phyloP scores from a whole-genome alignment of 1,140 invertebrate species.

The Monomorium pharaonis region DNA sequence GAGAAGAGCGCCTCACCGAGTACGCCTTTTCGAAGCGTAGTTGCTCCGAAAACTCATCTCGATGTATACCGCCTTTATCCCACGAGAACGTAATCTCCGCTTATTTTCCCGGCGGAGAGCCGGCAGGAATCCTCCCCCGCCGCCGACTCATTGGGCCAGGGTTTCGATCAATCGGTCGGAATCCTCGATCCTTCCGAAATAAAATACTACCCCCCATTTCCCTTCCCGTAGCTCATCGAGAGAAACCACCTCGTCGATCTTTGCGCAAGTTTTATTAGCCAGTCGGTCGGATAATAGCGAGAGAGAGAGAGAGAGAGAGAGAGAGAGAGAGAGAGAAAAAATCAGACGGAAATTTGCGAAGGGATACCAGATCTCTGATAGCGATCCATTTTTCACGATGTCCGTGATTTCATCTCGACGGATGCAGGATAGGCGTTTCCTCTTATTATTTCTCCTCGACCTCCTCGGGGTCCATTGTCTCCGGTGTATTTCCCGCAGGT shows the following conservation, averaged over 20 bases:
- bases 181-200: constrained; percentile 17
- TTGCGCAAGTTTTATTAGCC: constrained; percentile 35
- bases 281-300: neutral
- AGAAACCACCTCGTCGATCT: neutral
- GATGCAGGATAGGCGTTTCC: neutral
- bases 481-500: constrained; percentile 15
- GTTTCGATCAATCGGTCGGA: neutral
- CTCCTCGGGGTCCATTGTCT: constrained; percentile 19
- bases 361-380: constrained; percentile 25
- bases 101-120: neutral
- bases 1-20: too few relatives aligned
- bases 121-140: neutral
- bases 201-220: constrained; percentile 9
- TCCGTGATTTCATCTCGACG: neutral
- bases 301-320: neutral
- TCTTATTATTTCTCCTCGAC: neutral
- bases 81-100: neutral
- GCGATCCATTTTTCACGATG: constrained; percentile 19
- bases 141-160: constrained; percentile 26
- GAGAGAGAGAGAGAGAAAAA: constrained; percentile 37
- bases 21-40: constrained; percentile 34
- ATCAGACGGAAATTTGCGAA: constrained; percentile 4
- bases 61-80: constrained; percentile 41
- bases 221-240: neutral
- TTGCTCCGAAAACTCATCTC: constrained; percentile 35